Evolutionary conservation across 2,113 vertebrate species (phyloP).

Genomic region (Myotis brandtii): DNA sequence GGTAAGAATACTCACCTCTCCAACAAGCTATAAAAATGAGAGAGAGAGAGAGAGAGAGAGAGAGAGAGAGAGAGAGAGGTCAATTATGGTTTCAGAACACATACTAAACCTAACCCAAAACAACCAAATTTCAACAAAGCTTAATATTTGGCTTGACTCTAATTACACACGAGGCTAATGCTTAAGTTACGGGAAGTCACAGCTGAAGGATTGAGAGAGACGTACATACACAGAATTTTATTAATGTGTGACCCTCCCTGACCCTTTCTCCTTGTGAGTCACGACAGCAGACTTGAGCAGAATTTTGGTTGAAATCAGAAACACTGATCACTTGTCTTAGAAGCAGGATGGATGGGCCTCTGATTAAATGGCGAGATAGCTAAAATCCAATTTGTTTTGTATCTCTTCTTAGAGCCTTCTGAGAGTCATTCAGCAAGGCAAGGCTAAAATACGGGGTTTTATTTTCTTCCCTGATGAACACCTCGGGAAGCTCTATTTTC

Average conservation of each 20-base stretch:
- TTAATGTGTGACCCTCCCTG: neutral
- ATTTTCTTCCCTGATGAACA: slow-evolving; percentile 44
- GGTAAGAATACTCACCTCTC: slow-evolving; percentile 72
- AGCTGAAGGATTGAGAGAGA: neutral
- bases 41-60: too few species aligned
- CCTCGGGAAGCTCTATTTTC: slow-evolving; percentile 26
- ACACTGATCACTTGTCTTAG: neutral
- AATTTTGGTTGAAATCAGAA: slow-evolving; percentile 5
- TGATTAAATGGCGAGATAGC: slow-evolving; percentile 37
- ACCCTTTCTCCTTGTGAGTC: neutral
- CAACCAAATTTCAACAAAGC: neutral
- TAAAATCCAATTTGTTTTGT: slow-evolving; percentile 42
- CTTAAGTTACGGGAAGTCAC: neutral
- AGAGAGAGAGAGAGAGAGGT: slow-evolving; percentile 38
- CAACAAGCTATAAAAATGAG: slow-evolving; percentile 76
- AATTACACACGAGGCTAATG: neutral
- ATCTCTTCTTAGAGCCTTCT: neutral
- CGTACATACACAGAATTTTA: neutral
- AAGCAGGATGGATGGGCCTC: neutral
- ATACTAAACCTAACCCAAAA: neutral
- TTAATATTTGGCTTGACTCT: neutral
- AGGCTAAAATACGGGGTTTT: slow-evolving; percentile 35
- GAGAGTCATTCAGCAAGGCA: neutral
- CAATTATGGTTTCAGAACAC: slow-evolving; percentile 40
- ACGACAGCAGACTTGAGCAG: neutral